Conservation (phyloP, 2,797 vertebrate species). For the Rhynchonycteris naso region DNA sequence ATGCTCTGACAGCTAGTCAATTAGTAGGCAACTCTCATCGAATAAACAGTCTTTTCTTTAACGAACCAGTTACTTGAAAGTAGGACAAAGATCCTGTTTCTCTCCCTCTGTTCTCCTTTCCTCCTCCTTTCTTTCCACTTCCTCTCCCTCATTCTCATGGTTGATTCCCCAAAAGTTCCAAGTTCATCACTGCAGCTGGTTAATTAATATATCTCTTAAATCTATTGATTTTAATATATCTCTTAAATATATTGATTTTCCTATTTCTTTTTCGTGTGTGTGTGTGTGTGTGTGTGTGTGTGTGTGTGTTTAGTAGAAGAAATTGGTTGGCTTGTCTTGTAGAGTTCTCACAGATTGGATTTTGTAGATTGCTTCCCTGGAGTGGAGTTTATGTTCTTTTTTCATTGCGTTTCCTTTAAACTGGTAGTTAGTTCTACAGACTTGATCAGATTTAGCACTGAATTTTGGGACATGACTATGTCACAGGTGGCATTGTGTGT, state of each 20-base stretch:
- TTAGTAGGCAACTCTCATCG: constrained; percentile 35
- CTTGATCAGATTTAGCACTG: background rate
- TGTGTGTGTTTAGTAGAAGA: background rate
- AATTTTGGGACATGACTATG: background rate
- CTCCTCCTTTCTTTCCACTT: background rate
- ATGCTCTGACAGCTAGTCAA: constrained; percentile 8
- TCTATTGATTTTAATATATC: background rate
- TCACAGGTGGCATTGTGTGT: background rate
- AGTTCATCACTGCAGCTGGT: background rate
- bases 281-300: no score
- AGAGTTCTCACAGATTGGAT: background rate
- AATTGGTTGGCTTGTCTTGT: background rate
- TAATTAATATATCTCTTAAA: background rate
- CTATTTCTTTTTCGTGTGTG: background rate
- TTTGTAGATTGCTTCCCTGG: background rate
- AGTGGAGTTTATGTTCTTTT: background rate
- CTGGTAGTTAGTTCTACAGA: background rate
- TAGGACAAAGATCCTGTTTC: background rate
- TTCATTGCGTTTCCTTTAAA: background rate
- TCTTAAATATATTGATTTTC: background rate
- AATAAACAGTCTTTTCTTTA: background rate
- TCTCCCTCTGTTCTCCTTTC: background rate
- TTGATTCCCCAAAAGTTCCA: background rate
- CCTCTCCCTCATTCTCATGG: background rate
- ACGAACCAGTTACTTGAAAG: constrained; percentile 6